Evolutionary conservation across 1,140 invertebrate species (phyloP).

Genomic region (Mycetomoellerius zeteki): DNA sequence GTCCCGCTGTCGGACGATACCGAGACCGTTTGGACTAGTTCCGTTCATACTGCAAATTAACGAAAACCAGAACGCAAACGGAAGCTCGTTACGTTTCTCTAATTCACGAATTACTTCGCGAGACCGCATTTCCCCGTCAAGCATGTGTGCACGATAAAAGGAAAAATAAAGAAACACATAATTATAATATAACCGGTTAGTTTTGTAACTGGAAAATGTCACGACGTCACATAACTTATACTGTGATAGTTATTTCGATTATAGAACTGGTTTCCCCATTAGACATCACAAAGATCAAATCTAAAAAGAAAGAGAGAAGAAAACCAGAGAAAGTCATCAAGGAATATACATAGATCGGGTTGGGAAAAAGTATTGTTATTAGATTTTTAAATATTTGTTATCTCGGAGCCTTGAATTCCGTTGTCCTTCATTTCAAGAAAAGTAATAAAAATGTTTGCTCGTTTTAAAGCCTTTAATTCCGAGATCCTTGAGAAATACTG

Average conservation of each 20-base stretch:
- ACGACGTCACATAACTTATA: not conserved
- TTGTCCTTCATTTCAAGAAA: not conserved
- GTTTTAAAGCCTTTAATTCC: constrained; percentile 17
- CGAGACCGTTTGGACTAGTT: constrained; percentile 67
- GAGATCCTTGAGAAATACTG: constrained; percentile 11
- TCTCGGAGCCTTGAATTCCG: constrained; percentile 10
- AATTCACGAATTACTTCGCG: not conserved
- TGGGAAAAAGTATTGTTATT: not conserved
- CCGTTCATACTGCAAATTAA: constrained; percentile 51
- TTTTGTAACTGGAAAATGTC: constrained; percentile 11
- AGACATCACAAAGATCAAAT: not conserved
- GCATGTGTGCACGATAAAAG: not conserved
- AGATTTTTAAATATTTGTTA: constrained; percentile 3
- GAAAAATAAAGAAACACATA: not conserved
- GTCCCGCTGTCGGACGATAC: constrained; percentile 69
- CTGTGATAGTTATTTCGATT: not conserved
- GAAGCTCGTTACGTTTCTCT: constrained; percentile 33
- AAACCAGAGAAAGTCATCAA: not conserved
- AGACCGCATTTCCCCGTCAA: not conserved
- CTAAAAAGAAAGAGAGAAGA: too few relatives aligned
- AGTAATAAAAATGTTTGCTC: constrained; percentile 5
- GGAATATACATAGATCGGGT: not conserved
- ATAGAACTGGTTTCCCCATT: not conserved
- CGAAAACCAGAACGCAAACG: not conserved
- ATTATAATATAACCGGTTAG: not conserved